These are phyloP conservation scores for Nebria ingens DNA, from an alignment of 1,140 invertebrate genomes.

Conservation along the genomic window DNA sequence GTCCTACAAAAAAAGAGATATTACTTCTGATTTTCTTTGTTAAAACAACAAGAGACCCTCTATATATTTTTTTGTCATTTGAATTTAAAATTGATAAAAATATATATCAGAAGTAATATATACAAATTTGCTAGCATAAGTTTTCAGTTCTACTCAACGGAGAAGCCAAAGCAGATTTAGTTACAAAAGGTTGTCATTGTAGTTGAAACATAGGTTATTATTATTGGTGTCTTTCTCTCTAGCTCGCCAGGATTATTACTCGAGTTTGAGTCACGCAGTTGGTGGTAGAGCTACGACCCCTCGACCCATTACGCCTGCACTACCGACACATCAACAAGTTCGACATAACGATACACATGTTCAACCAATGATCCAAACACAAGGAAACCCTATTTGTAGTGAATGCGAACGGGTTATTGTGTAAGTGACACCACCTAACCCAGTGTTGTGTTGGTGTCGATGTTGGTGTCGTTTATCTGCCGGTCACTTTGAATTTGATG, in stretches of 20 bases:
- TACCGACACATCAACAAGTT: conserved; percentile 34
- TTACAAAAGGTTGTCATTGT: no score
- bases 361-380: conserved; percentile 26
- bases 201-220: not conserved
- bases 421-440: conserved; percentile 46
- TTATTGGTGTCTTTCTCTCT: conserved; percentile 17
- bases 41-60: no score
- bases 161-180: no score
- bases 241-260: conserved; percentile 47
- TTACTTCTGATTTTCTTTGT: no score
- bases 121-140: not conserved
- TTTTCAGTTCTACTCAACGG: no score
- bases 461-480: not conserved
- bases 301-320: conserved; percentile 20
- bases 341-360: conserved; percentile 31
- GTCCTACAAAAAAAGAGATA: no score
- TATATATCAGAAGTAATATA: no score
- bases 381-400: conserved; percentile 51
- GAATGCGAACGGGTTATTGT: conserved; percentile 64
- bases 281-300: conserved; percentile 41
- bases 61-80: no score
- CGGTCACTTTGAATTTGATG: not conserved
- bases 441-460: not conserved
- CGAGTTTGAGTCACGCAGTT: conserved; percentile 49
- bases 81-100: no score